Percentiles rank a stretch among this genome's conserved stretches.
Conservation (phyloP, 35 echinoderm and acorn worm genomes). For the Holothuria glaberrima region DNA sequence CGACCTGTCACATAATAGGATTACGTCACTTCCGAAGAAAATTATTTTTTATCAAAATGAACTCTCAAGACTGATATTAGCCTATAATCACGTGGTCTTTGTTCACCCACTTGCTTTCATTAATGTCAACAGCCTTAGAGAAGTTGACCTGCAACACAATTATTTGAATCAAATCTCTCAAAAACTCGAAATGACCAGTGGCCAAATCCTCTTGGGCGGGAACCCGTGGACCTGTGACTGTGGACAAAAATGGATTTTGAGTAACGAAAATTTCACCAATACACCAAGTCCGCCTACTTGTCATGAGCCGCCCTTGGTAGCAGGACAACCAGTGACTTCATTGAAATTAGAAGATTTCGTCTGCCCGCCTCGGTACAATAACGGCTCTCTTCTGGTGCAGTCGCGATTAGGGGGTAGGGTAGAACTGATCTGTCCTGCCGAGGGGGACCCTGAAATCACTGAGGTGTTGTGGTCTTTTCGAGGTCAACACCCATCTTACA, state of each 20-base stretch:
- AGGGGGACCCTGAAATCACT: constrained; percentile 15
- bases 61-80: constrained; percentile 10
- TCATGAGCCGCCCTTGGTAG: neutral
- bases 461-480: constrained; percentile 54
- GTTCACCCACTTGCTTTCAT: constrained; percentile 36
- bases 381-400: constrained; percentile 32
- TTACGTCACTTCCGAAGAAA: neutral
- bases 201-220: constrained; percentile 8
- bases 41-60: neutral
- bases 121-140: neutral
- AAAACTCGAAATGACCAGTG: constrained; percentile 18
- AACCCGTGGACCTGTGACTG: constrained; percentile 52
- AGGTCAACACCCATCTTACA: constrained; percentile 44
- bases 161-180: neutral
- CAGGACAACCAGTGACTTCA: neutral
- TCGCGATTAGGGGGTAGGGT: constrained; percentile 4
- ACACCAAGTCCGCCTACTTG: constrained; percentile 39
- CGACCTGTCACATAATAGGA: constrained; percentile 42
- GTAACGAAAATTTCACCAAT: neutral
- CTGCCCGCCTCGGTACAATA: constrained; percentile 29
- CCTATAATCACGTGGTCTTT: neutral
- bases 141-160: constrained; percentile 31
- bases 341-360: constrained; percentile 34
- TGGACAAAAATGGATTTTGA: constrained; percentile 36
- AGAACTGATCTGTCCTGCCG: constrained; percentile 42